phyloP scores from a whole-genome alignment of 2,113 vertebrate genomes.

The Nycticebus coucang region DNA sequence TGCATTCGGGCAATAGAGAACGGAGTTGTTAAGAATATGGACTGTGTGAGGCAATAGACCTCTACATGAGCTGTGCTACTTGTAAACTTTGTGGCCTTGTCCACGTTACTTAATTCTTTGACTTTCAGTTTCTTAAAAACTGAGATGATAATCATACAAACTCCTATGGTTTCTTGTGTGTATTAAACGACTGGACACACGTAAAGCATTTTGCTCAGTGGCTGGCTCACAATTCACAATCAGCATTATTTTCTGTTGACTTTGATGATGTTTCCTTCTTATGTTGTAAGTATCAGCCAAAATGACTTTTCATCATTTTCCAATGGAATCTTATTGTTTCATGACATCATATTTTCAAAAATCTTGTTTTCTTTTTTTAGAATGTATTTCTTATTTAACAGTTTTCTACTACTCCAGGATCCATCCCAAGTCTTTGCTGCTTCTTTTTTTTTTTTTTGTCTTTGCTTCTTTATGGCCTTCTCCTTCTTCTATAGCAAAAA shows the following conservation, averaged over 20 bases:
- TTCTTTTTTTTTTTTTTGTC: no score
- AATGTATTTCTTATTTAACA: background rate
- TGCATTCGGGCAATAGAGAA: background rate
- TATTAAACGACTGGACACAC: background rate
- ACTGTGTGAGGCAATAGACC: background rate
- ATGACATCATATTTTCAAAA: background rate
- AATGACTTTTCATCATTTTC: background rate
- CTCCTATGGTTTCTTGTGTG: background rate
- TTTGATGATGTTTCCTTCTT: background rate
- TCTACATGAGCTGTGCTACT: background rate
- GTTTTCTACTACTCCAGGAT: background rate
- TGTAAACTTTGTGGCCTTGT: background rate
- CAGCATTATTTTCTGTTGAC: background rate
- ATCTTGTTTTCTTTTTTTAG: constrained; percentile 1
- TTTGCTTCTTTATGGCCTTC: background rate
- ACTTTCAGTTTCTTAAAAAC: background rate
- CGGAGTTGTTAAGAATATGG: background rate
- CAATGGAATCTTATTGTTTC: background rate
- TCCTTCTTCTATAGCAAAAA: background rate
- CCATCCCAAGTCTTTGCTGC: background rate
- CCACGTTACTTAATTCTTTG: background rate
- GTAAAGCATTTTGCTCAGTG: background rate
- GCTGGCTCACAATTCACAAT: background rate
- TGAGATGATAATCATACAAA: background rate
- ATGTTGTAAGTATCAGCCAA: background rate